phyloP scores from a whole-genome alignment of 2,797 vertebrate species.

The Microhierax caerulescens region DNA sequence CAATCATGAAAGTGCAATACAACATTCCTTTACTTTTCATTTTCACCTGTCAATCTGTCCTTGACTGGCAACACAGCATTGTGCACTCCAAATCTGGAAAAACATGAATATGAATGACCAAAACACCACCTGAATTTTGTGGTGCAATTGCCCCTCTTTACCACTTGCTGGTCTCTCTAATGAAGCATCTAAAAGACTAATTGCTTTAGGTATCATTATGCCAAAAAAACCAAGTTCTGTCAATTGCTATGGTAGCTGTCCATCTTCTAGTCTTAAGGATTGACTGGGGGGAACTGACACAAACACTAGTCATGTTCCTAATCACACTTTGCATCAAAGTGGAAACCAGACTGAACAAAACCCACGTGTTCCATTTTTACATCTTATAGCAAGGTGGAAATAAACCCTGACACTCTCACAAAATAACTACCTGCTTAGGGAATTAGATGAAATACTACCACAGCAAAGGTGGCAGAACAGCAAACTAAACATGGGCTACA shows the following conservation, averaged over 20 bases:
- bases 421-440: neutral
- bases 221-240: neutral
- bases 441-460: neutral
- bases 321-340: neutral
- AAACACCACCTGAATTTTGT: neutral
- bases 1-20: neutral
- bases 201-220: neutral
- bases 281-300: neutral
- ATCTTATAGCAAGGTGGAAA: neutral
- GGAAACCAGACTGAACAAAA: neutral
- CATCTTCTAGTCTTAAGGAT: neutral
- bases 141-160: neutral
- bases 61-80: neutral
- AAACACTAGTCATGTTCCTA: neutral
- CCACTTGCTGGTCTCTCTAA: neutral
- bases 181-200: neutral
- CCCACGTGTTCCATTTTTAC: neutral
- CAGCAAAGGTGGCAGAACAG: neutral
- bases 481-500: neutral
- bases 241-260: neutral
- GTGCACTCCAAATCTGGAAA: neutral
- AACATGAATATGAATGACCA: neutral
- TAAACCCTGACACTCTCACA: neutral
- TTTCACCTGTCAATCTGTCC: neutral
- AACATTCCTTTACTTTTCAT: neutral